Base-by-base conservation (phyloP, 2,113 vertebrate genomes). In the Microtus richardsoni region DNA sequence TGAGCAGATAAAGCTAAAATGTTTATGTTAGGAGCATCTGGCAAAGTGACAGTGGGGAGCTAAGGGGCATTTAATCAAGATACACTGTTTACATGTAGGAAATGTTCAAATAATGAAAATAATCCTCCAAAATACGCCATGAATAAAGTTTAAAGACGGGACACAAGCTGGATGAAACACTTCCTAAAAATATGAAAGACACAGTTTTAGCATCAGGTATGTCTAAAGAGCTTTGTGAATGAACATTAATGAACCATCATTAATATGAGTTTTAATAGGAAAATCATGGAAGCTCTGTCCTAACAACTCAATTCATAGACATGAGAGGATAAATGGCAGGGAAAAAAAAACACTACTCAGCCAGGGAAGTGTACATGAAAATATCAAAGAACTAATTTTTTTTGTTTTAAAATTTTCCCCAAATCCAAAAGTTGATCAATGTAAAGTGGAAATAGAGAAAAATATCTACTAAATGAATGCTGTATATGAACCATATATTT, bases 61-160 rank as follows among this genome's bases (percentile, higher is more conserved):
- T 58, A 11, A 26, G 54, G 33, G 5, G 6, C 14, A 60, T 82
- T 39, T 39, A 54, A 82, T 36, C 19, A 60, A 60, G 5, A 82
- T 39, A 26, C 7, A n/a, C 8, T 80, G 33, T 58, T 80, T 28
- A 62, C 16, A 28, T 62, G 21, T 52, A 80, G 36, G 21, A 80
- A 80, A 58, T 24, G 5, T 3, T 60, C 3, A 7, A 39, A 13
- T 22, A 64, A 84, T 68, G 52, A 30, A 89, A 22, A n/a, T 3
- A 39, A 11, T 82, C 36, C 7, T 54, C 54, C 3, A 39, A 91
- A 93, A 83, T 60, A 68, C 0, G 52, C 17, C 10, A 82, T 44
- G 78, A 87, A 84, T 9, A 52, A 89, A 88, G 26, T 82, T 82
- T 94, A 93, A 93, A 96, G 30, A 44, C 74, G 73, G 94, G 5